Percentiles rank a stretch among this genome's conserved stretches.
phyloP scores from a whole-genome alignment of 2,113 vertebrate species.

The Chloroceryle aenea region DNA sequence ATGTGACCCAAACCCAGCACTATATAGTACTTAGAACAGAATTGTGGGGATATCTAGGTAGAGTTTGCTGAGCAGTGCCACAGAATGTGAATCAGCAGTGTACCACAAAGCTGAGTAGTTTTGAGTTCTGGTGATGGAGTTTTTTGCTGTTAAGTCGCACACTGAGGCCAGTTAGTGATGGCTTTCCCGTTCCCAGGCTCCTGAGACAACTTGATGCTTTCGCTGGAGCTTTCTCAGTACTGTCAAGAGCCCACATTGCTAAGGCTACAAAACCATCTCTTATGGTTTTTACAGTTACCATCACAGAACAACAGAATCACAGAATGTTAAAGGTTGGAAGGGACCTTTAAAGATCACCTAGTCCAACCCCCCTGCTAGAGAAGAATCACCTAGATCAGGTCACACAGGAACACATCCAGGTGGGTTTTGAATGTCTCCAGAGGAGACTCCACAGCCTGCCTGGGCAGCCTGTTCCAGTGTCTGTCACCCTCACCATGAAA shows the following conservation, averaged over 20 bases:
- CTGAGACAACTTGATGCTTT: not conserved
- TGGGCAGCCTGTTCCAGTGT: too few relatives aligned
- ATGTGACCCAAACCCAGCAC: not conserved
- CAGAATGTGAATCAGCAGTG: not conserved
- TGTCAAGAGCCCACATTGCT: not conserved
- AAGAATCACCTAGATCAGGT: too few relatives aligned
- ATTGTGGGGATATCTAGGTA: not conserved
- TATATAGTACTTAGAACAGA: not conserved
- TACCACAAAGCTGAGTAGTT: not conserved
- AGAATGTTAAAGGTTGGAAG: too few relatives aligned
- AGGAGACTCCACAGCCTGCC: too few relatives aligned
- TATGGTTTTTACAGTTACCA: not conserved
- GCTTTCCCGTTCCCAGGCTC: not conserved
- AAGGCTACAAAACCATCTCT: not conserved
- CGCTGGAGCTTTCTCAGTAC: not conserved
- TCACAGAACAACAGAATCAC: too few relatives aligned
- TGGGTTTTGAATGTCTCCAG: too few relatives aligned
- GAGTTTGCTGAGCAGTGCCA: not conserved
- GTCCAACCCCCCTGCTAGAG: too few relatives aligned
- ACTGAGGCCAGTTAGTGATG: too few relatives aligned
- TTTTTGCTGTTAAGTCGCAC: not conserved
- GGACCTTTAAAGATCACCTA: too few relatives aligned
- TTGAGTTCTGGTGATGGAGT: not conserved
- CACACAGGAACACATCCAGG: too few relatives aligned
- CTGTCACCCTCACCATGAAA: too few relatives aligned